A percentile compares a stretch with the other conserved stretches of the same genome.
Evolutionary conservation across 2,113 vertebrate species (phyloP).

Genomic region (Sula dactylatra): DNA sequence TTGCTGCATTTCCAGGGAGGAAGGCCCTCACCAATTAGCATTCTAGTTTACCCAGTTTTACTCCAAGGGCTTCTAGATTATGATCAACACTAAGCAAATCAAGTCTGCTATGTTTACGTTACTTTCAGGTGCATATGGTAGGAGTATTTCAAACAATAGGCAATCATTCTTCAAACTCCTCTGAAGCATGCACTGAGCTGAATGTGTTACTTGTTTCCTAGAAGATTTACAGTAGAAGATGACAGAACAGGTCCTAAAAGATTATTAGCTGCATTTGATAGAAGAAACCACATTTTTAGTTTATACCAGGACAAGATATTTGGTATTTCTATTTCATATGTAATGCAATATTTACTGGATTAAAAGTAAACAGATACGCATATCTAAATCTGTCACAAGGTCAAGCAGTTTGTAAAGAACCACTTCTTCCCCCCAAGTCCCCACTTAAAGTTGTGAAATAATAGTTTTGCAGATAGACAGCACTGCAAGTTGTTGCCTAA

Average conservation of each 20-base stretch:
- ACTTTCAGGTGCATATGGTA: neutral
- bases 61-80: neutral
- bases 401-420: neutral
- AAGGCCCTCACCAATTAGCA: neutral
- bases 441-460: neutral
- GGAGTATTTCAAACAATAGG: neutral
- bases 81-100: neutral
- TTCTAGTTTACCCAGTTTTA: neutral
- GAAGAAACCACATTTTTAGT: neutral
- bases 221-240: neutral
- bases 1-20: neutral
- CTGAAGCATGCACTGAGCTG: neutral
- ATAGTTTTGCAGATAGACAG: neutral
- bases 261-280: neutral
- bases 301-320: neutral
- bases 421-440: neutral
- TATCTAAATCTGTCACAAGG: neutral
- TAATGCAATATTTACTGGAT: neutral
- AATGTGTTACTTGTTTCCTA: neutral
- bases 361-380: neutral
- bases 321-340: neutral
- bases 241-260: neutral
- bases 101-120: neutral
- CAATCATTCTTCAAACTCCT: neutral
- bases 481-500: neutral